Evolutionary conservation across 2,888 invertebrate species (phyloP).

Genomic region (Furcula furcula): DNA sequence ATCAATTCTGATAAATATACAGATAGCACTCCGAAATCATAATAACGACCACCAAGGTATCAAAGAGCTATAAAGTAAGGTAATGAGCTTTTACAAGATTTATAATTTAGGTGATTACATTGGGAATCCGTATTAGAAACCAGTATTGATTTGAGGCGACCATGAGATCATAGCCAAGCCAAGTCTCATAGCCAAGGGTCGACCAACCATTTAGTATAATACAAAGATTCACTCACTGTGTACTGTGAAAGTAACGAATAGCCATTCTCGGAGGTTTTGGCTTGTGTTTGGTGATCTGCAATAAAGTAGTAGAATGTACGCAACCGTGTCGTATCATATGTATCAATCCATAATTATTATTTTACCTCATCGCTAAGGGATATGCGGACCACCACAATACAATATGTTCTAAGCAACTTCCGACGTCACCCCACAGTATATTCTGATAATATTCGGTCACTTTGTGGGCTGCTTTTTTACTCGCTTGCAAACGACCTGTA

Average conservation of each 20-base stretch:
- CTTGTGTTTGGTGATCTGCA: constrained; percentile 82
- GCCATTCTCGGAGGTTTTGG: constrained; percentile 85
- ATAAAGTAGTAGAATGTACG: constrained; percentile 5
- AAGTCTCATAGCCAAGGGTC: too few species aligned
- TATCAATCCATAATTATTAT: neutral
- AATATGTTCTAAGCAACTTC: constrained; percentile 89
- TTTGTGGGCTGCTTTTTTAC: constrained; percentile 82
- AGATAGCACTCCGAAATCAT: too few species aligned
- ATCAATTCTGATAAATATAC: too few species aligned
- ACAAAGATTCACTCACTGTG: constrained; percentile 81
- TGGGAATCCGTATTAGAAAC: too few species aligned
- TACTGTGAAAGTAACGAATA: constrained; percentile 80
- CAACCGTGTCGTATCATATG: constrained; percentile 6
- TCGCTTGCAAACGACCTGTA: constrained; percentile 82
- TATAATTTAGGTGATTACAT: too few species aligned
- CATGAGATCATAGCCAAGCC: too few species aligned
- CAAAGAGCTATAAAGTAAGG: too few species aligned
- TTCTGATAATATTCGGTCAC: constrained; percentile 87
- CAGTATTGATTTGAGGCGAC: too few species aligned
- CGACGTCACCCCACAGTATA: constrained; percentile 90
- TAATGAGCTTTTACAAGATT: too few species aligned
- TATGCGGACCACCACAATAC: constrained; percentile 92
- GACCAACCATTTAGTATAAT: too few species aligned
- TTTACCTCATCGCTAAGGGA: constrained; percentile 84
- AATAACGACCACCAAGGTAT: too few species aligned